Base-by-base conservation (phyloP, 2,797 vertebrate species). In the Gila robusta region DNA sequence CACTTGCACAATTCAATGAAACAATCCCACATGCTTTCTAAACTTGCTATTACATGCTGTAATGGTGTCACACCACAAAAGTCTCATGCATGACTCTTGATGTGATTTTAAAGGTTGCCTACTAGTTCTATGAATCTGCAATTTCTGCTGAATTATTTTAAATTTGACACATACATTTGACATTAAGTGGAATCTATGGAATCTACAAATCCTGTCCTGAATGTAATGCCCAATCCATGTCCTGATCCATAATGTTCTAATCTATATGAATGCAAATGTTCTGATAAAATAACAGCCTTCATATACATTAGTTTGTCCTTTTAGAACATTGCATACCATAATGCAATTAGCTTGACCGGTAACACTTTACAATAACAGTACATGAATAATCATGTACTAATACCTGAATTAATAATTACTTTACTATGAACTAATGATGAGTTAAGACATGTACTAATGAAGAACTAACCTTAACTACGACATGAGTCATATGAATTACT, bases 11-110 rank as follows among this genome's bases (percentile, higher is more conserved):
- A 54, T 32, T 91, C 95, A 94, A 96, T 95, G 93, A 92, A 87
- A 95, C 95, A 94, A 94, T 91, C 95, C 96, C 93, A 92, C 39
- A 11, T 70, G 64, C 39, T 79, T 79, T 12, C 28, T 26, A 2
- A 41, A 26, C n/a, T 41, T 64, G 32, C 39, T 41, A 28, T 26
- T 41, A 39, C 21, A 71, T 54, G 16, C 19, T 70, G 47, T n/a
- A 52, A n/a, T 49, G 21, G 54, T 74, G 59, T 47, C 35, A 62
- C 12, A 10, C 4, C 74, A 77, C 10, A 23, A 52, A 7, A 44
- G 70, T 72, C 39, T n/a, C 12, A 44, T 44, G 39, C 12, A 44
- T 72, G 23, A 44, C 39, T 23, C 69, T 6, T 70, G 23, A 26
- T 44, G 41, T 26, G 0, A 17, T 26, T 44, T 14, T 72, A 44